Evolutionary conservation across 2,888 invertebrate species (phyloP), one percentile per base, ranked within the genome.

Genomic region (Catotricha subobsoleta): DNA sequence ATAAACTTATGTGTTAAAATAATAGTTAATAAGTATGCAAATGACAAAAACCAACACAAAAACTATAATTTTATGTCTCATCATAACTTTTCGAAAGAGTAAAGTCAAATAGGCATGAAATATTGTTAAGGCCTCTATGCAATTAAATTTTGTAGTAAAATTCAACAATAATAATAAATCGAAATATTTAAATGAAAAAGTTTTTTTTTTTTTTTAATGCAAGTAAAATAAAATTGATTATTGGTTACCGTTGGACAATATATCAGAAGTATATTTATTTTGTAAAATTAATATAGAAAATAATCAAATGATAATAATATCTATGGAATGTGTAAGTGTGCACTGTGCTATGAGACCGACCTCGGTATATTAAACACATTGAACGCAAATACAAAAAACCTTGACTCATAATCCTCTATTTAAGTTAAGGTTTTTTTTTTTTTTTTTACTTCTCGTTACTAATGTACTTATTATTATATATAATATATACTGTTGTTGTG

Each of bases 371-470:
- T 36, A 36, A 36, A 36, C 36, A 36, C 36, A 36, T 36, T 36
- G 36, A 36, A 36, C 36, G 36, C 36, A 23, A 36, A 36, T 36
- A 36, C 36, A 36, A 36, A 36, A 36, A 36, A 36, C 36, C 36
- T 36, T 36, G 36, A 36, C 36, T 36, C 36, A 36, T 36, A 36
- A 36, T 36, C 36, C 36, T 36, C 36, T 36, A 36, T 36, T 36
- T 23, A 23, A 36, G 15, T 36, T 36, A 36, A 36, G 23, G 10
- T 15, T 5, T 16, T 31, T 31, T 31, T 31, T 13, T 16, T 13
- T 8, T 33, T 19, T 19, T 7, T 33, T 19, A 5, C 33, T 19
- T 21, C 21, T n/a, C 15, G 34, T 13, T 21, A 5, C 4, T 12
- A 4, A 7, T n/a, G 21, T 19, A 8, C 25, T 8, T 10, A 25